phyloP scores from a whole-genome alignment of 2,797 vertebrate genomes.

The Hozukius guyotensis region DNA sequence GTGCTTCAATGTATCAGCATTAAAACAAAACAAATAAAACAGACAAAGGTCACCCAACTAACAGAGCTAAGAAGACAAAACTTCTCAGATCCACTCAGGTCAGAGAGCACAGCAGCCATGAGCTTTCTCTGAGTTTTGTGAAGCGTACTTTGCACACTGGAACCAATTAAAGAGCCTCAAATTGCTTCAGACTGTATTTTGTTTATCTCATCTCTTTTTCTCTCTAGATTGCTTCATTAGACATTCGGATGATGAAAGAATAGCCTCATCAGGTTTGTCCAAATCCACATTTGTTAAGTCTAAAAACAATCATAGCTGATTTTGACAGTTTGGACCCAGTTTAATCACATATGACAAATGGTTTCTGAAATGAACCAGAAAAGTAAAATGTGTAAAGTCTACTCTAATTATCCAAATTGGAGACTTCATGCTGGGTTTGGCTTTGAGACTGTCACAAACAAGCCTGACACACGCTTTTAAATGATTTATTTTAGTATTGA shows the following conservation, averaged over 20 bases:
- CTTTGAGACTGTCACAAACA: constrained; percentile 42
- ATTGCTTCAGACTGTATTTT: constrained; percentile 34
- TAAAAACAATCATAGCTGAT: neutral
- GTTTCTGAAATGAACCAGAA: constrained; percentile 11
- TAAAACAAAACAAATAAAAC: neutral
- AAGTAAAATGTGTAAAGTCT: constrained; percentile 16
- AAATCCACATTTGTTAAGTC: neutral
- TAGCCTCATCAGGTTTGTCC: neutral
- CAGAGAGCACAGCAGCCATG: constrained; percentile 11
- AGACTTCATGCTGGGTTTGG: constrained; percentile 24
- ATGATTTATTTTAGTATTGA: constrained; percentile 54
- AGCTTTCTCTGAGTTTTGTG: neutral
- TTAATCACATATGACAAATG: neutral
- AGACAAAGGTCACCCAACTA: neutral
- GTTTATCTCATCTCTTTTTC: constrained; percentile 35
- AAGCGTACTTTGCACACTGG: constrained; percentile 25
- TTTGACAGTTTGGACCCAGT: neutral
- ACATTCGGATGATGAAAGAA: neutral
- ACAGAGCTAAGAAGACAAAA: neutral
- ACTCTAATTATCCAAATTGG: constrained; percentile 26
- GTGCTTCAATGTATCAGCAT: neutral
- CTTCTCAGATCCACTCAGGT: constrained; percentile 2
- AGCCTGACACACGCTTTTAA: constrained; percentile 32
- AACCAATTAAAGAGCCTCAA: constrained; percentile 55
- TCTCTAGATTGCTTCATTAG: neutral